These are phyloP conservation scores for Nomada ruficornis DNA, from an alignment of 2,888 invertebrate genomes.

Conservation along the genomic window DNA sequence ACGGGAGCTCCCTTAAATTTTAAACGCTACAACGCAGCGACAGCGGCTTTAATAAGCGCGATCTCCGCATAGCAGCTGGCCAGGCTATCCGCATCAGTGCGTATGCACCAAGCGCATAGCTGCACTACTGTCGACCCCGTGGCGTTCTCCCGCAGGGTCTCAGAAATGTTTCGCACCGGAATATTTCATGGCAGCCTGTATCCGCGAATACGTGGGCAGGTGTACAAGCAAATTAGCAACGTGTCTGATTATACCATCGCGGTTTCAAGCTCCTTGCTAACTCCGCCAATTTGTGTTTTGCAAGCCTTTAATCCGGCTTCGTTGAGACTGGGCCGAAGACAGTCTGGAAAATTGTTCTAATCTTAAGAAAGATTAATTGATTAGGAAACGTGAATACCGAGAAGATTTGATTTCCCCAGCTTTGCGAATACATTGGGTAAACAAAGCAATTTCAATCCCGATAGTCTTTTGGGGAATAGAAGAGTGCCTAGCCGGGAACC, in stretches of 20 bases:
- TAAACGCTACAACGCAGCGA: conserved; percentile 17
- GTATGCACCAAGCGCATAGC: conserved; percentile 51
- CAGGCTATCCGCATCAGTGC: conserved; percentile 49
- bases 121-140: conserved; percentile 24
- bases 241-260: conserved; percentile 37
- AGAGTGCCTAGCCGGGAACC: conserved; percentile 28
- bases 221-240: conserved; percentile 19
- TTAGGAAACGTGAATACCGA: too few relatives aligned
- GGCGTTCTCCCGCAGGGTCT: conserved; percentile 15
- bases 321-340: conserved; percentile 11
- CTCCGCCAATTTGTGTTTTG: conserved; percentile 2
- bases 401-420: too few relatives aligned
- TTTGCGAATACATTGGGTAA: conserved; percentile 1
- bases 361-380: too few relatives aligned
- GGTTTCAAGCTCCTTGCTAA: background rate
- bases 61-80: conserved; percentile 58
- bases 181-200: background rate
- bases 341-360: conserved; percentile 3
- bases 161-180: background rate
- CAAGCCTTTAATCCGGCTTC: conserved; percentile 35
- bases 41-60: conserved; percentile 55
- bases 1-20: conserved; percentile 27
- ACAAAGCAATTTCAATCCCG: conserved; percentile 57
- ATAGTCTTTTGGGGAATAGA: conserved; percentile 18
- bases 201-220: conserved; percentile 29